phyloP scores from a whole-genome alignment of 2,797 vertebrate genomes.

The Hippocampus kuda region DNA sequence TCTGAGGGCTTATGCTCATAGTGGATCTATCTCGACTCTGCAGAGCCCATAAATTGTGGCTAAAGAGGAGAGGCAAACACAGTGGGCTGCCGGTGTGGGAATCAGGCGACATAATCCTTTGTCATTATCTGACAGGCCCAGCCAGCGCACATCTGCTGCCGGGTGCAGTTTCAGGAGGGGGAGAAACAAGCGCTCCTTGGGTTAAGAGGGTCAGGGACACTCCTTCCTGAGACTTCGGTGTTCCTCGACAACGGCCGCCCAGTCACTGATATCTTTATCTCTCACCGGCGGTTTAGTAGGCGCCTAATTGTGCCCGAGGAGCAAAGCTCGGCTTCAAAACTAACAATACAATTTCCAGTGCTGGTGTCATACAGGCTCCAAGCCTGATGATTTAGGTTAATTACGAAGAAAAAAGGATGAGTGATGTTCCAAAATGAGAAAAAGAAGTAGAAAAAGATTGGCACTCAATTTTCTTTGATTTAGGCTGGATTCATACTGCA shows the following conservation, averaged over 20 bases:
- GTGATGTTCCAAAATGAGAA: conserved; percentile 28
- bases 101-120: conserved; percentile 66
- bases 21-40: conserved; percentile 59
- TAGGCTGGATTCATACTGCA: background rate
- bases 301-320: conserved; percentile 25
- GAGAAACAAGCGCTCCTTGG: conserved; percentile 44
- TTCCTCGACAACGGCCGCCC: conserved; percentile 43
- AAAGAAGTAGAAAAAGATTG: too few species aligned
- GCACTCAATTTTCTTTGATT: background rate
- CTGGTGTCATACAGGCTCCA: conserved; percentile 23
- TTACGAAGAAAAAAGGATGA: conserved; percentile 47
- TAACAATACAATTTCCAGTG: conserved; percentile 36
- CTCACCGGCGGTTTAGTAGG: conserved; percentile 30
- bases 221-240: conserved; percentile 43
- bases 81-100: conserved; percentile 56
- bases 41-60: conserved; percentile 61
- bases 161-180: conserved; percentile 49
- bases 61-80: conserved; percentile 66
- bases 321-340: conserved; percentile 18
- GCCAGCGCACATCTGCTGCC: conserved; percentile 65
- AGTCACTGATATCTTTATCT: conserved; percentile 50
- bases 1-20: conserved; percentile 49
- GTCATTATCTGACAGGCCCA: conserved; percentile 62
- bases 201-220: conserved; percentile 53
- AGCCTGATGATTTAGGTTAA: conserved; percentile 45